Evolutionary conservation across 2,888 invertebrate species (phyloP), one percentile per base, ranked within the genome.

Genomic region (Dasypolia templi): DNA sequence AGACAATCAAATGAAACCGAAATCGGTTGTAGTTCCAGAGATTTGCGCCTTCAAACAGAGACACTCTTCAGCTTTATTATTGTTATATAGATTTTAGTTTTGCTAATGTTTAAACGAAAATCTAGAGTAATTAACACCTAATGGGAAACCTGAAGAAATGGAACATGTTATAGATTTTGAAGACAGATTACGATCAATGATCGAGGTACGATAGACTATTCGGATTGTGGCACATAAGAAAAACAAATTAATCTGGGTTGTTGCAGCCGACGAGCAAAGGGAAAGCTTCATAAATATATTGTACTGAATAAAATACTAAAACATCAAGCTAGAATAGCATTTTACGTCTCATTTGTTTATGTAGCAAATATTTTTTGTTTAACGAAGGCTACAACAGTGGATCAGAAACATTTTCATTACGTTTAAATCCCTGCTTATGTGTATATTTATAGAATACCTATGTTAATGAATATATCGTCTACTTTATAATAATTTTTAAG

Each of bases 341-440:
- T 32, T 44, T 44, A 63, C 12, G 12, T 32, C 22, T 64, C 39
- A 46, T 55, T 29, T 65, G 64, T 49, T 35, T 53, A 19, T 53
- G 17, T 22, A 72, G 73, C 32, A 46, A 56, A 78, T 70, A 51
- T 70, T 44, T 63, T 35, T 75, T 62, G 73, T 74, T 51, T 22
- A 29, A 19, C 58, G 49, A 12, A 0, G 39, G 35, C 42, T 59
- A 32, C 46, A 51, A 26, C 46, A 46, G 7, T 17, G 61, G 46
- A 69, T 69, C 77, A 76, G 46, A 42, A 69, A 78, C 44, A n/a
- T 77, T 49, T 70, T 77, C 32, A 49, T 70, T 56, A 70, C 26
- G 22, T 42, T 66, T 55, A 55, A 32, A 72, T 32, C 35, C 59
- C n/a, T 46, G 77, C 53, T 53, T 46, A 39, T 22, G 44, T 67